Evolutionary conservation across 2,888 invertebrate species (phyloP).

Genomic region (Drosophila emarginata): DNA sequence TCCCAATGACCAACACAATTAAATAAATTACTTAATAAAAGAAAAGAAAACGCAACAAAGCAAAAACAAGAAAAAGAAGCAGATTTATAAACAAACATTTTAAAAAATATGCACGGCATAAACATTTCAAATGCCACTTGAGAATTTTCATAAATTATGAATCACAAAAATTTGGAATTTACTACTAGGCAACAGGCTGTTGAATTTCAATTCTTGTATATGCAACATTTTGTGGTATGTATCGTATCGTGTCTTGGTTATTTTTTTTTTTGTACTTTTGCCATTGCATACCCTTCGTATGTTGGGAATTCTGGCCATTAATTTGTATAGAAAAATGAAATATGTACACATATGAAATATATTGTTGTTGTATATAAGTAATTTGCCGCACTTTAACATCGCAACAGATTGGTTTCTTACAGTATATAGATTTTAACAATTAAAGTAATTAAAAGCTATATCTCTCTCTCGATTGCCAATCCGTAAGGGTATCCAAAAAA

Average conservation of each 20-base stretch:
- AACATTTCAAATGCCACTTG: constrained; percentile 8
- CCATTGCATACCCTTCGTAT: no score
- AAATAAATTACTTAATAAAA: constrained; percentile 33
- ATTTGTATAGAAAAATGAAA: no score
- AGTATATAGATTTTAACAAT: no score
- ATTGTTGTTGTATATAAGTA: no score
- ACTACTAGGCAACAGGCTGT: not conserved
- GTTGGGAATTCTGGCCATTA: no score
- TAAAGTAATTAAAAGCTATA: no score
- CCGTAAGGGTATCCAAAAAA: not conserved
- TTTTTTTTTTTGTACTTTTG: no score
- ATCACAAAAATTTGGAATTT: constrained; percentile 18
- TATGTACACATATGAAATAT: no score
- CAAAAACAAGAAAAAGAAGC: not conserved
- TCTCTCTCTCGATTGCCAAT: no score
- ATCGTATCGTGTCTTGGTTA: no score
- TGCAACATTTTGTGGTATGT: not conserved
- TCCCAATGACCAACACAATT: constrained; percentile 39
- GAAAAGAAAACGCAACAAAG: constrained; percentile 13
- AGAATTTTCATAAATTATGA: constrained; percentile 29
- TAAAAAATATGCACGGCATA: not conserved
- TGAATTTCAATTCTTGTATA: constrained; percentile 1
- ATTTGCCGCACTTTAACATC: no score
- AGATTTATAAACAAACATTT: constrained; percentile 6
- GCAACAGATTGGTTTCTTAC: no score